phyloP scores from a whole-genome alignment of 2,888 invertebrate species.

The Phengaris alcon region DNA sequence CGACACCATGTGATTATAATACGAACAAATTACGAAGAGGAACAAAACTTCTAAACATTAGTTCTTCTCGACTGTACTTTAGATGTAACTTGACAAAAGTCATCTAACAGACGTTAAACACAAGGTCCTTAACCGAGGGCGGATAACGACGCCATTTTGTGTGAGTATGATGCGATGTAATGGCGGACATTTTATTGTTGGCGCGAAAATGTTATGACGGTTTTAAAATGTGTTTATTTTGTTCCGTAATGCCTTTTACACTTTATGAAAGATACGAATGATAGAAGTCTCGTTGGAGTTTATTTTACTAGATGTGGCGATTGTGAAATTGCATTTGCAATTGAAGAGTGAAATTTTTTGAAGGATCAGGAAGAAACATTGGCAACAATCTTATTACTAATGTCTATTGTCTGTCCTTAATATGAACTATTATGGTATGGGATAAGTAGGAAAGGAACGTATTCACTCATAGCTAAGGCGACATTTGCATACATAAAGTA shows the following conservation, averaged over 20 bases:
- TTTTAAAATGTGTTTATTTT: constrained; percentile 22
- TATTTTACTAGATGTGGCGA: neutral
- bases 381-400: too few relatives aligned
- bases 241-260: constrained; percentile 2
- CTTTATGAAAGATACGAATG: neutral
- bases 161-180: constrained; percentile 26
- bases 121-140: constrained; percentile 8
- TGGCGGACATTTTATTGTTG: constrained; percentile 26
- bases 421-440: too few relatives aligned
- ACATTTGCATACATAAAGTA: too few relatives aligned
- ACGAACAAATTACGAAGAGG: too few relatives aligned
- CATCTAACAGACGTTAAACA: constrained; percentile 21
- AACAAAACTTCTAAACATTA: too few relatives aligned
- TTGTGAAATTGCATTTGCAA: too few relatives aligned
- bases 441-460: too few relatives aligned
- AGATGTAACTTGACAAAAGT: constrained; percentile 8
- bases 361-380: too few relatives aligned
- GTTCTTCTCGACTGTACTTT: neutral
- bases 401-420: too few relatives aligned
- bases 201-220: constrained; percentile 18
- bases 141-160: constrained; percentile 27
- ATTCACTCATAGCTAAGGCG: too few relatives aligned
- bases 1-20: too few relatives aligned
- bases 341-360: too few relatives aligned
- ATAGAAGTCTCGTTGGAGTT: neutral